Percentiles rank a stretch among this genome's conserved stretches.
Conservation (phyloP, 2,888 invertebrate species). For the Antheraea assamensis region DNA sequence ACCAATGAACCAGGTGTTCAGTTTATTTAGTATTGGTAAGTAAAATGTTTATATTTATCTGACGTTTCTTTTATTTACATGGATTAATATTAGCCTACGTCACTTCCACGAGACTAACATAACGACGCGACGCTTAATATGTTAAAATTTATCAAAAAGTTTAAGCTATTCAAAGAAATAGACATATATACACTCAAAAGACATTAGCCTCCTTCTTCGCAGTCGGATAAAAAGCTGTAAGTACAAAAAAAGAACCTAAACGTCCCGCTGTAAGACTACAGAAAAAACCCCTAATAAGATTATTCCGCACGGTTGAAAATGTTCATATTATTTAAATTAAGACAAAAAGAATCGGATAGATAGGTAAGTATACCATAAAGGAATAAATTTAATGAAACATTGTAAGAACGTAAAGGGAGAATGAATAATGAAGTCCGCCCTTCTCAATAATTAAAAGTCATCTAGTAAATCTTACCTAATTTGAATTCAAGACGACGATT, state of each 20-base stretch:
- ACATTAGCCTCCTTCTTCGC: too few species aligned
- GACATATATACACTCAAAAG: too few species aligned
- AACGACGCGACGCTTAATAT: too few species aligned
- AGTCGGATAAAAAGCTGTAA: background rate
- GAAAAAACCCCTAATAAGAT: constrained; percentile 14
- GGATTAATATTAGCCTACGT: too few species aligned
- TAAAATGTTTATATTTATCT: too few species aligned
- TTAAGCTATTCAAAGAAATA: too few species aligned
- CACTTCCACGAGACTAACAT: too few species aligned
- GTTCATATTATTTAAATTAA: constrained; percentile 23
- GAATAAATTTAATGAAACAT: constrained; percentile 12
- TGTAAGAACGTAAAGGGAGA: constrained; percentile 11
- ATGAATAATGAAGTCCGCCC: constrained; percentile 17
- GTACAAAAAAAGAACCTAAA: background rate
- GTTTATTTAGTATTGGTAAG: too few species aligned
- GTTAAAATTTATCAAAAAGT: too few species aligned
- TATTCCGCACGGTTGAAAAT: constrained; percentile 21
- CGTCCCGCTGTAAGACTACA: background rate
- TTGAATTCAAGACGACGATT: constrained; percentile 19
- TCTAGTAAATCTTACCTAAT: constrained; percentile 14
- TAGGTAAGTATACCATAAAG: constrained; percentile 8
- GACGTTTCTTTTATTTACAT: too few species aligned
- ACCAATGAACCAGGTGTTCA: too few species aligned
- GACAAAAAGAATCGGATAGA: constrained; percentile 10
- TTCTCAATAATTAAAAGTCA: constrained; percentile 19